These are phyloP conservation scores for Hymenopus coronatus DNA, from an alignment of 2,888 invertebrate genomes.

Conservation along the genomic window DNA sequence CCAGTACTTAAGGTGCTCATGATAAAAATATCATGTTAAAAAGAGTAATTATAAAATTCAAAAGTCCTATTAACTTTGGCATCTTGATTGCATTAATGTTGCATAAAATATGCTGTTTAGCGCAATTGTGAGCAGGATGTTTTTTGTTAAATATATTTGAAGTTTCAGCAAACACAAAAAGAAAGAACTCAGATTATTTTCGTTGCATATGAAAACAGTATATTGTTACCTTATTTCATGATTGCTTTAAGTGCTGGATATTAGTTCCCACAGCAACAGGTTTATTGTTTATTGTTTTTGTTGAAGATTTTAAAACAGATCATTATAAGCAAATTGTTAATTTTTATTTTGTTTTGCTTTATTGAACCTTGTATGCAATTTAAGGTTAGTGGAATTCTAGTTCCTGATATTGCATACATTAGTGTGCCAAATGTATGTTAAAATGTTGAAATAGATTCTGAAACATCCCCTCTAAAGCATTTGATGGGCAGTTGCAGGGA, in stretches of 20 bases:
- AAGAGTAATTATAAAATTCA: too few relatives aligned
- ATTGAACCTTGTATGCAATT: background rate
- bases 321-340: background rate
- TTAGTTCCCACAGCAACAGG: background rate
- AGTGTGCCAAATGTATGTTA: background rate
- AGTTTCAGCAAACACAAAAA: too few relatives aligned
- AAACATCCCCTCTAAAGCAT: background rate
- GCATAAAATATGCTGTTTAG: background rate
- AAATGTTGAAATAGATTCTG: background rate
- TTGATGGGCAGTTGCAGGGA: background rate
- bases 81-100: background rate
- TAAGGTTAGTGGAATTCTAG: background rate
- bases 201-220: too few relatives aligned
- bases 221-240: background rate
- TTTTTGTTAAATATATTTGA: background rate
- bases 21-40: background rate
- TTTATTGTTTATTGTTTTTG: background rate
- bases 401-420: background rate
- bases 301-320: background rate
- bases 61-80: background rate
- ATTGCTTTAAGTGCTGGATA: background rate
- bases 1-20: background rate
- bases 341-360: background rate
- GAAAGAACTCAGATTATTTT: too few relatives aligned
- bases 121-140: background rate